Percentiles rank a stretch among this genome's conserved stretches.
These are phyloP conservation scores for Cerastis leucographa DNA, from an alignment of 2,888 invertebrate genomes.

Conservation along the genomic window DNA sequence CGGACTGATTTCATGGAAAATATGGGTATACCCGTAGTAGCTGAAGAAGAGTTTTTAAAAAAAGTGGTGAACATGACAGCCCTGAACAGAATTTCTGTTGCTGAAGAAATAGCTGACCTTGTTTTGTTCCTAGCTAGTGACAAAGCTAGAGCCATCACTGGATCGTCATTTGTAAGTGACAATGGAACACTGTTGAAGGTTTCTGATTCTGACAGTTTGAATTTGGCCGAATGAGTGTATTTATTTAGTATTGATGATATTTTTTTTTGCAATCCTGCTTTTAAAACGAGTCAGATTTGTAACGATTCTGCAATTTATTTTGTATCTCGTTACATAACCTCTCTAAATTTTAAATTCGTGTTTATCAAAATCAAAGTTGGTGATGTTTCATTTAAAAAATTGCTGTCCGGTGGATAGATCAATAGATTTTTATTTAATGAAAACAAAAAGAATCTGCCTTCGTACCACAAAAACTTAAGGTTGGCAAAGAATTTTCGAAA, in stretches of 20 bases:
- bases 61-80: not conserved
- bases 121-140: constrained; percentile 18
- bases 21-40: not conserved
- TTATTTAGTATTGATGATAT: not conserved
- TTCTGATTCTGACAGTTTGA: not conserved
- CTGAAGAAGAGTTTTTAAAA: not conserved
- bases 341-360: not conserved
- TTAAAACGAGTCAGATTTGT: not conserved
- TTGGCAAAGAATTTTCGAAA: not conserved
- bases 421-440: not conserved
- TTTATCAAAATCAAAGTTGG: not conserved
- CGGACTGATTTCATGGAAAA: not conserved
- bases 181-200: constrained; percentile 9
- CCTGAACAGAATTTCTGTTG: not conserved
- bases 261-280: not conserved
- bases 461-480: not conserved
- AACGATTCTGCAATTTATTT: not conserved
- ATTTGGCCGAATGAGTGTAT: not conserved
- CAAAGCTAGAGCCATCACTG: constrained; percentile 27
- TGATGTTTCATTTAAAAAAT: not conserved
- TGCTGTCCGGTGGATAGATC: not conserved
- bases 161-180: constrained; percentile 6
- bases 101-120: constrained; percentile 14
- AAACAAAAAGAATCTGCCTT: not conserved
- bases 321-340: not conserved